phyloP scores from a whole-genome alignment of 1,140 invertebrate genomes.

The Tachypleus tridentatus region DNA sequence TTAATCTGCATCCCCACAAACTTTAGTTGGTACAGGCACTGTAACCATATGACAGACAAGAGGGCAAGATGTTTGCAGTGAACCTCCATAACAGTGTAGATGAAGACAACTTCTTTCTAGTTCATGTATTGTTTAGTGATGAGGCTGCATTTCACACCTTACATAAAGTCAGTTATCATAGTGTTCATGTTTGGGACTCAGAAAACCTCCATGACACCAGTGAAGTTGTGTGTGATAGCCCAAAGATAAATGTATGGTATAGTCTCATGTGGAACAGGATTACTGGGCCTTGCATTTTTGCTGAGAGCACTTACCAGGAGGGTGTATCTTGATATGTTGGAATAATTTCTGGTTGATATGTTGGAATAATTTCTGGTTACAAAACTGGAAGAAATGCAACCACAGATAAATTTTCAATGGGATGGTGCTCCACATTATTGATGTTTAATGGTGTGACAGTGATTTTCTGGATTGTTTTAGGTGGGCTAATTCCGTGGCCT shows the following conservation, averaged over 20 bases:
- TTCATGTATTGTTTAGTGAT: no score
- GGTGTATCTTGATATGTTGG: no score
- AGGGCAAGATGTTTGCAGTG: constrained; percentile 1
- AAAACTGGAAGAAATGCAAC: no score
- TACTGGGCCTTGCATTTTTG: constrained; percentile 16
- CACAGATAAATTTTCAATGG: no score
- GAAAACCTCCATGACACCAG: constrained; percentile 17
- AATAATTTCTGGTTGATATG: no score
- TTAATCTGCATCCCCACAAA: not conserved
- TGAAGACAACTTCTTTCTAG: not conserved
- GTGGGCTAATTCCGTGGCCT: no score
- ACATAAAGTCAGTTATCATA: constrained; percentile 14
- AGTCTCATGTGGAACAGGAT: constrained; percentile 14
- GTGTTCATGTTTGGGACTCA: constrained; percentile 16
- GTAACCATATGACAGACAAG: not conserved
- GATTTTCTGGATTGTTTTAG: no score
- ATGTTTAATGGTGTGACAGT: no score
- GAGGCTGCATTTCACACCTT: not conserved
- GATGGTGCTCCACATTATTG: no score
- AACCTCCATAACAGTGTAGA: not conserved
- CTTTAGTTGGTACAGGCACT: not conserved
- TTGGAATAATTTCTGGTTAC: no score
- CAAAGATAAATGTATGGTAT: constrained; percentile 16
- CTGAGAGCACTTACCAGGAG: no score
- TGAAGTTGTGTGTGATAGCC: constrained; percentile 8